Evolutionary conservation across 2,113 vertebrate species (phyloP).

Genomic region (Columba livia): DNA sequence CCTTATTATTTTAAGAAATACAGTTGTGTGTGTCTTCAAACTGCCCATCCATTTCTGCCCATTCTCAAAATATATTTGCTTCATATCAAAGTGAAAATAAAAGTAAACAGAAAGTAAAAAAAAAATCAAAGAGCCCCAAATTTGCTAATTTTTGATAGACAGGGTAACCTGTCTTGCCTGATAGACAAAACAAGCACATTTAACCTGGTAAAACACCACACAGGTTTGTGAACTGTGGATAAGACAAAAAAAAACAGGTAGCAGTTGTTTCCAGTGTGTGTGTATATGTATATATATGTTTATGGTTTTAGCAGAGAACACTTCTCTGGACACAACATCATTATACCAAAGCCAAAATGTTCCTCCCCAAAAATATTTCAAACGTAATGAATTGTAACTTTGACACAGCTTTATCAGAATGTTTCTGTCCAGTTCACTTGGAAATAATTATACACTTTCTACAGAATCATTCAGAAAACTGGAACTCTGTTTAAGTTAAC

Average conservation of each 20-base stretch:
- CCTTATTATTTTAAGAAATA: background rate
- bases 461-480: background rate
- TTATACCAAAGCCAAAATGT: background rate
- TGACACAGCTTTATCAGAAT: background rate
- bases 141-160: background rate
- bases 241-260: background rate
- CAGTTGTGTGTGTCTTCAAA: background rate
- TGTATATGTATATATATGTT: background rate
- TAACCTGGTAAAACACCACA: background rate
- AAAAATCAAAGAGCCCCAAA: background rate
- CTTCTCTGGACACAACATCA: background rate
- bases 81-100: background rate
- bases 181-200: background rate
- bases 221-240: background rate
- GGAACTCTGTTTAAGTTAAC: background rate
- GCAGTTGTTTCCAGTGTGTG: background rate
- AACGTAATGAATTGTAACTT: background rate
- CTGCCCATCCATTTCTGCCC: background rate
- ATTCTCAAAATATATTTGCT: background rate
- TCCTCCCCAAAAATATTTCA: background rate
- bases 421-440: background rate
- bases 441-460: background rate
- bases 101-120: background rate
- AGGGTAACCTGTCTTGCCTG: background rate
- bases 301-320: background rate